Evolutionary conservation across 2,113 vertebrate species (phyloP), one percentile per base, ranked within the genome.

Genomic region (Sorex araneus): DNA sequence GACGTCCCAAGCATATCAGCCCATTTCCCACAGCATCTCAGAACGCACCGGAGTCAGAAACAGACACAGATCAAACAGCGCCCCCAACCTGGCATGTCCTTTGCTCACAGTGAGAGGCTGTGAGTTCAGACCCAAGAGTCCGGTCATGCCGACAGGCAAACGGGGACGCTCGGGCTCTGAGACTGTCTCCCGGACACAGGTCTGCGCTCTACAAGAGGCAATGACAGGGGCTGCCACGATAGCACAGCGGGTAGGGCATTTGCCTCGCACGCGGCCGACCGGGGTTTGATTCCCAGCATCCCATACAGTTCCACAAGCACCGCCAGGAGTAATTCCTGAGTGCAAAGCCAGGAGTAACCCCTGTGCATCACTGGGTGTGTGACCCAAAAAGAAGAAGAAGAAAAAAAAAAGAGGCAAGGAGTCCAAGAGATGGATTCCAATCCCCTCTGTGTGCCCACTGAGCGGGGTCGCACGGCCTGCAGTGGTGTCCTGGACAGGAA

Each of bases 51-150:
- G 9, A 67, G 60, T 54, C 8, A 45, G 50, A 40, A 76, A 86
- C 8, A 23, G 36, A 50, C 8, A 23, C 43, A 50, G 71, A 43
- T 75, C 82, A 32, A 23, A 8, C 3, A 4, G 70, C 30, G 60
- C 54, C 3, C n/a, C 25, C 0, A 3, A 0, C 9, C 36, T 36
- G 7, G 23, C 1, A 6, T 60, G 57, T 3, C 57, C 57, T 60
- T 40, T 63, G 30, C 63, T 54, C 67, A 67, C 85, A 12, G 4
- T 12, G 30, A 18, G 66, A 50, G 10, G 3, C 1, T 12, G 19
- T 28, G 63, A 64, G 11, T 13, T 30, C 6, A 63, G 50, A 19
- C 69, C 2, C 8, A 60, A 50, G 54, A 76, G 13, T 30, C 66
- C 16, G 21, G 13, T 3, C n/a, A 43, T 6, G 3, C 43, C 54